Base-by-base conservation (phyloP, 1,140 invertebrate genomes). In the Drosophila sechellia region DNA sequence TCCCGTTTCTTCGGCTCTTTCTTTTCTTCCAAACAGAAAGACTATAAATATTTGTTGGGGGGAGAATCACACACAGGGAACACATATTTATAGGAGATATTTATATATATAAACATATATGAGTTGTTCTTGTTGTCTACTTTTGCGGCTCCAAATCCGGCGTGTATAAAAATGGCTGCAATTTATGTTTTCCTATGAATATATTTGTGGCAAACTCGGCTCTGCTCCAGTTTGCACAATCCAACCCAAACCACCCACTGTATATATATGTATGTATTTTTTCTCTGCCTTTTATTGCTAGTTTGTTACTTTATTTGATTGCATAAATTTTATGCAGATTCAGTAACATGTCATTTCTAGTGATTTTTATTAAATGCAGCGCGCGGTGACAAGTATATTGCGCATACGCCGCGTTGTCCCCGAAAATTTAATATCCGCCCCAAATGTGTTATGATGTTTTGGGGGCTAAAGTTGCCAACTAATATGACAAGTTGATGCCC, bases 131-230 rank as follows among this genome's bases (percentile, higher is more conserved):
- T 71, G 70, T 55, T 81, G 85, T 81, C 64, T 87, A 71, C 66
- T 74, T 79, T 55, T 83, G 79, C 70, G 84, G 77, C 57, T 77
- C 85, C 78, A 85, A 90, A 85, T 90, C 85, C 85, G 75, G 85
- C 85, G 78, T 74, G 80, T 90, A 90, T 90, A 89, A 90, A 90
- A 90, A 90, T 90, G 86, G 77, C 72, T 90, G 86, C 86, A 90
- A 90, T 90, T 90, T 90, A 90, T 90, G 86, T 86, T 90, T 90
- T 90, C 86, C 86, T 83, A 74, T 90, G 81, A 90, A 83, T 90
- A 86, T 77, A 87, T 87, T 83, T 79, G 65, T 53, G 69, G 56
- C 61, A 55, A 64, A 22, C 57, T 69, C 40, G 43, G 48, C 46
- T 48, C 43, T 25, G 39, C 42, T 37, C 27, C 31, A 43, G 54